Percentiles rank a stretch among this genome's conserved stretches.
These are phyloP conservation scores for Poecilia latipinna DNA, from an alignment of 2,113 vertebrate species.

Conservation along the genomic window DNA sequence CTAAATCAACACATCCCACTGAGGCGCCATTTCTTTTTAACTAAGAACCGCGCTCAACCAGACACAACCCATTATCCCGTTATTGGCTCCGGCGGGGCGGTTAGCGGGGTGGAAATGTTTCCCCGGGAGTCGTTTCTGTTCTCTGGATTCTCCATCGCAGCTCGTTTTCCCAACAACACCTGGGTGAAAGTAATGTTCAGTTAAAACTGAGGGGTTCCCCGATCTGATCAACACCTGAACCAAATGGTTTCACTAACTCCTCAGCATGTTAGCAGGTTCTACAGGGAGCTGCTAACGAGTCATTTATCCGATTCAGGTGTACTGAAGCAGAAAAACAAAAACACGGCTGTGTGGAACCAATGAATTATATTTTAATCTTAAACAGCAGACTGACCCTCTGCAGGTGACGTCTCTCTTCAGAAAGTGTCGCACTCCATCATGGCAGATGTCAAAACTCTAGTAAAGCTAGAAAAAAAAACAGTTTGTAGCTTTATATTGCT, in stretches of 20 bases:
- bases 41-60: not conserved
- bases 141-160: not conserved
- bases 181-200: not conserved
- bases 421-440: no score
- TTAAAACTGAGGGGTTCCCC: not conserved
- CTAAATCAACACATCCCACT: conserved; percentile 33
- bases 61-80: conserved; percentile 9
- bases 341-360: not conserved
- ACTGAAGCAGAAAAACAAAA: not conserved
- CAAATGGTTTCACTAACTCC: not conserved
- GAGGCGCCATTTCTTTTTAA: not conserved
- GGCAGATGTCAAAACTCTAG: no score
- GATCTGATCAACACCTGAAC: not conserved
- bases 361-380: not conserved
- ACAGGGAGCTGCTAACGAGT: not conserved
- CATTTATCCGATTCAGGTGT: not conserved
- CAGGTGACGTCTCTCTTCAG: no score
- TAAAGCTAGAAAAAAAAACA: no score
- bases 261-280: not conserved
- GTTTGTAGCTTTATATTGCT: no score
- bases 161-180: not conserved
- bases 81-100: not conserved
- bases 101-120: not conserved
- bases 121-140: not conserved
- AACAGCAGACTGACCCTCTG: not conserved